Percentiles rank a stretch among this genome's conserved stretches.
phyloP scores from a whole-genome alignment of 2,888 invertebrate species.

The Drosophila tanythrix region DNA sequence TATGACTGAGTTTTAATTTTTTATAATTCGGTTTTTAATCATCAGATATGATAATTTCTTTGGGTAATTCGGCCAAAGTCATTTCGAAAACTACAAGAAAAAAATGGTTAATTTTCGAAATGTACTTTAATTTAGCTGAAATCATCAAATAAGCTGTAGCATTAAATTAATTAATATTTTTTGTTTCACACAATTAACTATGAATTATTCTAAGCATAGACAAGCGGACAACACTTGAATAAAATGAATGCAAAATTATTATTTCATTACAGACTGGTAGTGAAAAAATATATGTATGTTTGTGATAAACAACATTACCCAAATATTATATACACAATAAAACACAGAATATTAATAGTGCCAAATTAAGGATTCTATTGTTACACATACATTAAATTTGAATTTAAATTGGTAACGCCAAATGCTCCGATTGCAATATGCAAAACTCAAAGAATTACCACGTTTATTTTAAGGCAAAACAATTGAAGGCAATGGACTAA shows the following conservation, averaged over 20 bases:
- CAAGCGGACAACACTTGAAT: background rate
- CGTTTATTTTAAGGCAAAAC: conserved; percentile 38
- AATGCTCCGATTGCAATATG: conserved; percentile 31
- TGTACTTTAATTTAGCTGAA: background rate
- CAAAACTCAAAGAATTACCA: conserved; percentile 28
- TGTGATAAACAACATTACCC: background rate
- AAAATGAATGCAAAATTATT: background rate
- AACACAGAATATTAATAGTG: conserved; percentile 11
- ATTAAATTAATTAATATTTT: background rate
- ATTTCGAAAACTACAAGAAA: background rate
- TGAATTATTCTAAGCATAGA: background rate
- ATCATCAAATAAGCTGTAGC: background rate
- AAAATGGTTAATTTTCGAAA: background rate
- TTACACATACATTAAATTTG: conserved; percentile 31
- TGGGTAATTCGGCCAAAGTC: background rate
- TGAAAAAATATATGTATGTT: background rate
- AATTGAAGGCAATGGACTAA: background rate
- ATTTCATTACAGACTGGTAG: background rate
- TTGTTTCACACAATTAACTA: background rate
- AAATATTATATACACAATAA: background rate
- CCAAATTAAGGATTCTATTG: conserved; percentile 3
- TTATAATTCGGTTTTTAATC: background rate
- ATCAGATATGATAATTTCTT: background rate
- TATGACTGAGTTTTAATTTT: background rate
- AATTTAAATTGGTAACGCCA: conserved; percentile 33